Conservation (phyloP, 2,888 invertebrate species). For the Leucania comma region DNA sequence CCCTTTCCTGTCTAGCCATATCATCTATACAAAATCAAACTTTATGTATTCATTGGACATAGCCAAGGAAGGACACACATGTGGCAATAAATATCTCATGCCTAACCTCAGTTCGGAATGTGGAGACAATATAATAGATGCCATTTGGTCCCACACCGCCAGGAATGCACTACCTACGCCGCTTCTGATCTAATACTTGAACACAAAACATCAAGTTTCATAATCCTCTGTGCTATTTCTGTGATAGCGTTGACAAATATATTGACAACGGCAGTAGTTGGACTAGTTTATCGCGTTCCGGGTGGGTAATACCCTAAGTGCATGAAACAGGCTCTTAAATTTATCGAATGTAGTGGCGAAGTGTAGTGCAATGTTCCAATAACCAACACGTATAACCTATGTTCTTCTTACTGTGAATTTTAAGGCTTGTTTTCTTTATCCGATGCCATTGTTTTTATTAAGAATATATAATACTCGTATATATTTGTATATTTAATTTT, state of each 20-base stretch:
- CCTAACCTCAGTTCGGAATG: constrained; percentile 71
- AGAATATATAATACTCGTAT: background rate
- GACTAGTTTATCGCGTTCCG: constrained; percentile 36
- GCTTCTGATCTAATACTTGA: constrained; percentile 50
- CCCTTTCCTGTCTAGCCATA: background rate
- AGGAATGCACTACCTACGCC: constrained; percentile 84
- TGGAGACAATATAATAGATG: constrained; percentile 76
- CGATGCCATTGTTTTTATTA: background rate
- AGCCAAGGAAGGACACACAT: constrained; percentile 41
- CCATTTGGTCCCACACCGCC: constrained; percentile 77
- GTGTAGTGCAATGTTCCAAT: constrained; percentile 11
- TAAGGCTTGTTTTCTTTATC: background rate
- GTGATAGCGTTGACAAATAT: constrained; percentile 59
- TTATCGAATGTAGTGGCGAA: constrained; percentile 37
- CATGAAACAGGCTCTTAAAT: constrained; percentile 47
- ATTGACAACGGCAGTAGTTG: constrained; percentile 40
- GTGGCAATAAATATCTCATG: constrained; percentile 64
- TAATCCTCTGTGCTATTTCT: constrained; percentile 57
- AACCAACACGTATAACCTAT: constrained; percentile 12
- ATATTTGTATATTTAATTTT: background rate
- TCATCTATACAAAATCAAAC: background rate
- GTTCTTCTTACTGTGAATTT: constrained; percentile 18
- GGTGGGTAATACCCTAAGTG: constrained; percentile 55
- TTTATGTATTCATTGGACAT: background rate
- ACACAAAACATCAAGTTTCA: constrained; percentile 57